Conservation (phyloP, 2,888 invertebrate genomes). For the Pilophorus perplexus region DNA sequence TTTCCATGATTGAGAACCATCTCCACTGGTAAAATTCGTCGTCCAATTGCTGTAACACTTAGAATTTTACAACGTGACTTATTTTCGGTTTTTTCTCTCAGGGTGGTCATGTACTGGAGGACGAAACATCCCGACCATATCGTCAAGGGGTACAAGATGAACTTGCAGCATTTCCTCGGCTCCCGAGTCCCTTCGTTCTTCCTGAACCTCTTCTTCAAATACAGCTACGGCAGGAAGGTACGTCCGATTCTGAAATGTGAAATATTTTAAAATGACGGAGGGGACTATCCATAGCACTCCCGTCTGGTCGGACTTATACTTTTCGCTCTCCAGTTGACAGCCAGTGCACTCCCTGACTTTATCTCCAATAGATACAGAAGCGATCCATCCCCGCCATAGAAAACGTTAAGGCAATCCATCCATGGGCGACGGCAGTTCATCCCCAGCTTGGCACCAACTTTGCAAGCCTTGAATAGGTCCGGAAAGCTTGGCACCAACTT, state of each 20-base stretch:
- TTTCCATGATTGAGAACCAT: constrained; percentile 93
- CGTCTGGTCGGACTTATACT: too few relatives aligned
- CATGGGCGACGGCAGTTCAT: too few relatives aligned
- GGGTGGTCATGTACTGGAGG: constrained; percentile 85
- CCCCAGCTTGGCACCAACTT: too few relatives aligned
- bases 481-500: too few relatives aligned
- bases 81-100: constrained; percentile 45
- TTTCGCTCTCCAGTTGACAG: too few relatives aligned
- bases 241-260: constrained; percentile 49
- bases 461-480: too few relatives aligned
- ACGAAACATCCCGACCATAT: constrained; percentile 87
- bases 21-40: constrained; percentile 68
- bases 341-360: too few relatives aligned
- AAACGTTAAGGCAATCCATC: too few relatives aligned
- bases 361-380: too few relatives aligned
- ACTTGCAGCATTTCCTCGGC: constrained; percentile 83
- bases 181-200: constrained; percentile 83
- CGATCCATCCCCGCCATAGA: too few relatives aligned
- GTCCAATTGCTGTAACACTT: too few relatives aligned
- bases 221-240: constrained; percentile 82
- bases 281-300: not conserved
- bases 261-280: not conserved
- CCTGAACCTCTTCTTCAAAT: constrained; percentile 86
- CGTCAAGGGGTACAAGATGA: constrained; percentile 86
- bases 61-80: not conserved